These are phyloP conservation scores for Oceanodroma leucorhoa DNA, from an alignment of 2,797 vertebrate genomes.

Conservation along the genomic window DNA sequence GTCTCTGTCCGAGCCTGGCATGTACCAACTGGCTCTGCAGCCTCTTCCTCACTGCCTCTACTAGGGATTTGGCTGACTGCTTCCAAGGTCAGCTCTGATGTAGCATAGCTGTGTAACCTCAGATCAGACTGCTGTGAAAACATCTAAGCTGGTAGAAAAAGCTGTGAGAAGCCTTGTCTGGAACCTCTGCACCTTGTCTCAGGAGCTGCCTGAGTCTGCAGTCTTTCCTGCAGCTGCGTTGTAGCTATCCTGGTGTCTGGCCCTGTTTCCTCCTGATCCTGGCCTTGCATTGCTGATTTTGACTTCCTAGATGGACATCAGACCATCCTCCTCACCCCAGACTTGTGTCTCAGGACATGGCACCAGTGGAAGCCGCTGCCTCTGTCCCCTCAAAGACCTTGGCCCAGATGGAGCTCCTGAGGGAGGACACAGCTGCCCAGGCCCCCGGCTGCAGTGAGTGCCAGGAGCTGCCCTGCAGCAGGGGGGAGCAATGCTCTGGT, in stretches of 20 bases:
- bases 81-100: background rate
- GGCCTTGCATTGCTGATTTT: background rate
- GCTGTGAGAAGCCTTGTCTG: background rate
- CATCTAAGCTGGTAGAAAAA: background rate
- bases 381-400: background rate
- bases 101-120: too few relatives aligned
- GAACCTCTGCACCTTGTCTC: background rate
- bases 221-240: background rate
- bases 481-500: background rate
- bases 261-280: background rate
- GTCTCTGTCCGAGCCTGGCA: background rate
- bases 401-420: background rate
- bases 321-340: background rate
- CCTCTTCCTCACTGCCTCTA: background rate
- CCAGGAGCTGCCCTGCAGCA: background rate
- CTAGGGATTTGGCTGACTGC: background rate
- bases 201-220: background rate
- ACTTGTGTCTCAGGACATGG: background rate
- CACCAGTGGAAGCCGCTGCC: background rate
- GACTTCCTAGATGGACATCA: background rate
- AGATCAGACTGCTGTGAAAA: background rate
- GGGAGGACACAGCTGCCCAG: background rate
- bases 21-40: accelerated
- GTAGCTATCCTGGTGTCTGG: background rate
- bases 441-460: background rate